These are phyloP conservation scores for Rhamphomyia laevipes DNA, from an alignment of 2,888 invertebrate genomes.

Conservation along the genomic window DNA sequence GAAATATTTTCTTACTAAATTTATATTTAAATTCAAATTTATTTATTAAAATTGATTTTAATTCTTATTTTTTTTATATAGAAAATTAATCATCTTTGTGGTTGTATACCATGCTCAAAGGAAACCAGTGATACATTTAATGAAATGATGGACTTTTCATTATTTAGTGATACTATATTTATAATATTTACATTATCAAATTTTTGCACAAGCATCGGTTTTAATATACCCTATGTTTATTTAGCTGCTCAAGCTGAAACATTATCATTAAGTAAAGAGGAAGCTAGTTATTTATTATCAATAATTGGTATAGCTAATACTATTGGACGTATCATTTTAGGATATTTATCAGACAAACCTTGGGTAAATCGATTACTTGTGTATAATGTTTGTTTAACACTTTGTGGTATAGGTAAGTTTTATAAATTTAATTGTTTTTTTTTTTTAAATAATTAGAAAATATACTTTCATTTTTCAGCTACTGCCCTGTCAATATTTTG, in stretches of 20 bases:
- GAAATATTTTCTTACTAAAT: too few relatives aligned
- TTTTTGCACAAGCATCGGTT: constrained; percentile 77
- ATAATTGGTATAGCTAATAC: constrained; percentile 81
- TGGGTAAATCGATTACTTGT: constrained; percentile 84
- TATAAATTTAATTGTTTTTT: neutral
- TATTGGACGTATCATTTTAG: constrained; percentile 76
- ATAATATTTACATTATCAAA: constrained; percentile 86
- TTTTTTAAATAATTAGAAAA: neutral
- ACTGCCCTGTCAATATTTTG: constrained; percentile 72
- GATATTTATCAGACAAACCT: constrained; percentile 76
- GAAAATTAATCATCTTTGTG: constrained; percentile 25
- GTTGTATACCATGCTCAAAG: constrained; percentile 53
- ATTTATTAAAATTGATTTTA: neutral
- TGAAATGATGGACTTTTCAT: constrained; percentile 75
- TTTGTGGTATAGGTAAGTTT: constrained; percentile 77
- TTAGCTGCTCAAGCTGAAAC: constrained; percentile 60
- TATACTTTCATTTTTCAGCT: constrained; percentile 41
- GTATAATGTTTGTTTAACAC: constrained; percentile 77
- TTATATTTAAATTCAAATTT: too few relatives aligned
- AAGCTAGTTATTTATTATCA: constrained; percentile 60
- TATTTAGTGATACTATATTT: constrained; percentile 77
- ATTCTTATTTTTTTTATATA: neutral
- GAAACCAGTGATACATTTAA: constrained; percentile 59
- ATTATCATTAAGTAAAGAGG: constrained; percentile 43
- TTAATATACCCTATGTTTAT: constrained; percentile 87